phyloP scores from a whole-genome alignment of 2,888 invertebrate genomes.

The Pyrrhopygopsis socrates region DNA sequence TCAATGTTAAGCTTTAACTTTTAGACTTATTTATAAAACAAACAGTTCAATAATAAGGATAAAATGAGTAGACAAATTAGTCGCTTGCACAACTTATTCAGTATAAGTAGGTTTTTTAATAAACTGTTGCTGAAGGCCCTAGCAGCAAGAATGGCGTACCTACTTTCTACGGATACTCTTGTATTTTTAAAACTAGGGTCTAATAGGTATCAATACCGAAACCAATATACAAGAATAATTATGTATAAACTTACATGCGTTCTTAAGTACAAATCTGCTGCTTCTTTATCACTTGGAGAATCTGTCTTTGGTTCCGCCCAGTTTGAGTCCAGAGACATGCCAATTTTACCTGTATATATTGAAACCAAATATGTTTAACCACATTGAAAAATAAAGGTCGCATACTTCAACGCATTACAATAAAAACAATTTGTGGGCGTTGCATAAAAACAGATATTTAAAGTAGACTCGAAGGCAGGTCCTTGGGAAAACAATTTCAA shows the following conservation, averaged over 20 bases:
- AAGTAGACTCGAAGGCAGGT: conserved; percentile 13
- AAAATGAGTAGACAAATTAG: too few species aligned
- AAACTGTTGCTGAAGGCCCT: too few species aligned
- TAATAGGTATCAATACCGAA: too few species aligned
- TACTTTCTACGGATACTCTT: too few species aligned
- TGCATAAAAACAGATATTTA: conserved; percentile 2
- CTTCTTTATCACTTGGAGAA: conserved; percentile 94
- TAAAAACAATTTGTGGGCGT: conserved; percentile 2
- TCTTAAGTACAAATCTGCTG: conserved; percentile 95
- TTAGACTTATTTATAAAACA: too few species aligned
- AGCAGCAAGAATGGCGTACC: too few species aligned
- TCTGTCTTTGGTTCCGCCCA: conserved; percentile 95
- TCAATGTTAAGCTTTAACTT: too few species aligned
- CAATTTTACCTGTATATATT: conserved; percentile 95
- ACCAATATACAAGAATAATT: neutral
- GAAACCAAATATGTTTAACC: too few species aligned
- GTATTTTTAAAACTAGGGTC: too few species aligned
- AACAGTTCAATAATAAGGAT: too few species aligned
- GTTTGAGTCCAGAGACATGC: conserved; percentile 95
- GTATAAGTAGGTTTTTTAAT: too few species aligned
- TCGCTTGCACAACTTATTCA: too few species aligned
- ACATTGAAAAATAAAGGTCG: neutral
- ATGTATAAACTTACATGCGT: conserved; percentile 93
- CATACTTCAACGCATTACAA: neutral
- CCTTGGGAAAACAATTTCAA: conserved; percentile 42